A percentile compares a stretch with the other conserved stretches of the same genome.
phyloP scores from a whole-genome alignment of 1,140 invertebrate genomes.

The Teleogryllus occipitalis region DNA sequence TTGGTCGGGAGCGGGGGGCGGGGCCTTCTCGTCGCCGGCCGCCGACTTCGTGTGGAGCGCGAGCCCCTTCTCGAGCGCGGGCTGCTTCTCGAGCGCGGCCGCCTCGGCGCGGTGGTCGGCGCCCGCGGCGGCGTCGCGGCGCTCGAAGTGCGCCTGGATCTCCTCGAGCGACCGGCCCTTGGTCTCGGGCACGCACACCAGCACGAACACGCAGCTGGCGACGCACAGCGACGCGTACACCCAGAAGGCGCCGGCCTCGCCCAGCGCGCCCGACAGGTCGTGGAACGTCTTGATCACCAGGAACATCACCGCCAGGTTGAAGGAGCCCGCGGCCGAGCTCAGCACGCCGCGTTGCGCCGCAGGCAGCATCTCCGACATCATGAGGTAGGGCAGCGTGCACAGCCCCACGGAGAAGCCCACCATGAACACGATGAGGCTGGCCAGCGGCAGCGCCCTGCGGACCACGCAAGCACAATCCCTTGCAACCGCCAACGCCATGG shows the following conservation, averaged over 20 bases:
- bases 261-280: conserved; percentile 32
- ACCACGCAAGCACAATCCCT: no score
- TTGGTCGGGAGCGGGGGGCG: no score
- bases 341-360: conserved; percentile 35
- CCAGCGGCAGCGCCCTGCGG: conserved; percentile 35
- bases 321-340: conserved; percentile 36
- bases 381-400: conserved; percentile 42
- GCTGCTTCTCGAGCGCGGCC: not conserved
- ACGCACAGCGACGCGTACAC: conserved; percentile 42
- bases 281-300: conserved; percentile 41
- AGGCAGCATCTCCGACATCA: conserved; percentile 45
- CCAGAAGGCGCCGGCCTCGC: conserved; percentile 40
- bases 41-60: no score
- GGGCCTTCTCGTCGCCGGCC: not conserved
- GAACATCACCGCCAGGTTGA: conserved; percentile 40
- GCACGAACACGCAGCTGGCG: conserved; percentile 36
- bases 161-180: conserved; percentile 46
- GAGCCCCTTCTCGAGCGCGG: not conserved
- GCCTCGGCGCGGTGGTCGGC: not conserved
- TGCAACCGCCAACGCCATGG: no score
- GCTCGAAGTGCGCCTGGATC: conserved; percentile 34
- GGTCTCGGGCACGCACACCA: conserved; percentile 46
- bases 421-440: conserved; percentile 40
- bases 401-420: conserved; percentile 43
- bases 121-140: not conserved